Conservation (phyloP, 2,888 invertebrate genomes). For the Drosophila pullipes region DNA sequence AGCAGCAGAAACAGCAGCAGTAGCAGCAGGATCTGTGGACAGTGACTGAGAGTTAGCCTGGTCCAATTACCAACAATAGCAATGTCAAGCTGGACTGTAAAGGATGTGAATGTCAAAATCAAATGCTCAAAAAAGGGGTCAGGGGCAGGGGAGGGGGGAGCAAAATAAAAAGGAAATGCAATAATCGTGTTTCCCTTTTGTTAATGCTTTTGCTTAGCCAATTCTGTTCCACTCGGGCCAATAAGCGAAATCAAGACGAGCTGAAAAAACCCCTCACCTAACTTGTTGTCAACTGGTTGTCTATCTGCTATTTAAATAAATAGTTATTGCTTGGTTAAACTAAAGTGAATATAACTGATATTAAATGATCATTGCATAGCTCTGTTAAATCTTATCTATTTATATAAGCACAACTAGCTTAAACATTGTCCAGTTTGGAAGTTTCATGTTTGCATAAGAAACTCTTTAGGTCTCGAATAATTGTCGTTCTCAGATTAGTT, state of each 20-base stretch:
- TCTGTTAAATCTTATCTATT: no score
- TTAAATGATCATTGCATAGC: neutral
- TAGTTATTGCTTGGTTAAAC: neutral
- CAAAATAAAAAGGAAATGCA: constrained; percentile 14
- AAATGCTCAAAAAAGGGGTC: neutral
- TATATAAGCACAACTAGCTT: neutral
- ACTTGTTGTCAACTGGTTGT: constrained; percentile 10
- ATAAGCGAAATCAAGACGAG: constrained; percentile 15
- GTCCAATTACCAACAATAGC: constrained; percentile 61
- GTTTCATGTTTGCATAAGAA: no score
- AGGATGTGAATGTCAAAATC: constrained; percentile 15
- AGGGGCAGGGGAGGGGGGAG: no score
- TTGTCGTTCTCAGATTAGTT: neutral
- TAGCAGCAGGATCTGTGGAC: constrained; percentile 17
- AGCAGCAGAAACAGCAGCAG: neutral
- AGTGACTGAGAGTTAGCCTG: constrained; percentile 45
- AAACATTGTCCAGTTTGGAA: no score
- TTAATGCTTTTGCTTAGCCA: constrained; percentile 19
- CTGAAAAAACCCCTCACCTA: neutral
- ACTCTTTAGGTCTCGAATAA: neutral
- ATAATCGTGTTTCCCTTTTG: constrained; percentile 23
- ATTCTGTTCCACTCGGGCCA: constrained; percentile 19
- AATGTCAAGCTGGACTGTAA: constrained; percentile 10
- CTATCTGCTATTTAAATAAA: neutral
- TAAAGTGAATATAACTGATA: neutral